Evolutionary conservation across 2,113 vertebrate species (phyloP), one percentile per base, ranked within the genome.

Genomic region (Melanostigma gelatinosum): DNA sequence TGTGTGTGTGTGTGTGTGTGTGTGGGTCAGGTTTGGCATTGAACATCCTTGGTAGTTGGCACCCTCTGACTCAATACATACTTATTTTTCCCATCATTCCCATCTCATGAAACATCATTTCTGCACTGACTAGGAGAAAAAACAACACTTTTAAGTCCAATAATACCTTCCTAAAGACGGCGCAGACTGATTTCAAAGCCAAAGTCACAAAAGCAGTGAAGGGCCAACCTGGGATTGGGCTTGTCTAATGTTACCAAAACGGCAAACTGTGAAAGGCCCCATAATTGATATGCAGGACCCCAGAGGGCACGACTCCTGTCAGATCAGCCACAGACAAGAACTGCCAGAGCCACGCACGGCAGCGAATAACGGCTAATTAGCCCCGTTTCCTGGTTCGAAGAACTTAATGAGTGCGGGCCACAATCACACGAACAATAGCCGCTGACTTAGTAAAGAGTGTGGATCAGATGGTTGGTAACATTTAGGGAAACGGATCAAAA

Each of bases 321-420:
- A 95, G 90, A 94, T 93, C 90, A 94, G 86, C 90, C 54, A 64
- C 88, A 80, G 84, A 87, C 86, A 91, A 86, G 88, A 90, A 71
- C 87, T 85, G 91, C 89, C 90, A 81, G 89, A 87, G 85, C 87
- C 76, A 61, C 85, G 62, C 86, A 82, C 88, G 84, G 87, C 82
- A 76, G 90, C 88, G 88, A 93, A 94, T 92, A 93, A 81, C 71
- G 16, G 79, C 88, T 94, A 95, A 95, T 96, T 95, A 94, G 85
- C 80, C 83, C 82, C 46, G 85, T 93, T 96, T 96, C 95, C 95
- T 95, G 94, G 89, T 95, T 89, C 84, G 90, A 96, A 96, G 94
- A 95, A 95, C 94, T 94, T 94, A 95, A 95, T 91, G 90, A 94
- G 92, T 57, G 2, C 69, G 44, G 88, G 87, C 76, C 87, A 86